These are phyloP conservation scores for Phrynocephalus versicolor DNA, from an alignment of 2,113 vertebrate genomes.

Conservation along the genomic window DNA sequence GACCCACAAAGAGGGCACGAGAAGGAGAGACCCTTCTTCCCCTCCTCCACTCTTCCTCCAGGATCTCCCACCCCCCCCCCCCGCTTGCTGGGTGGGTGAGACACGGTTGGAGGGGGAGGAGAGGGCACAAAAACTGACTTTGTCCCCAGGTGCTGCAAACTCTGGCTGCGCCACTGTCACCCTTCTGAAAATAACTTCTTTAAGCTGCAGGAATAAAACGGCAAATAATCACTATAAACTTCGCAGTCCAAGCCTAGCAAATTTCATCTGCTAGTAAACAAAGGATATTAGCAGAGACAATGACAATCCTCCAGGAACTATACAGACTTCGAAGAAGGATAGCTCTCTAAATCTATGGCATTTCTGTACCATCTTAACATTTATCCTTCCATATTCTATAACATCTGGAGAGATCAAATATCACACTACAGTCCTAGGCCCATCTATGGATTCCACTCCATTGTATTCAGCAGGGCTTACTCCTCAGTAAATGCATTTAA, in stretches of 20 bases:
- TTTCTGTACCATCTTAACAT: background rate
- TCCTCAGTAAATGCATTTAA: background rate
- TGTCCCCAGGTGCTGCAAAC: no score
- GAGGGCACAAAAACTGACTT: no score
- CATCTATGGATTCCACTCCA: background rate
- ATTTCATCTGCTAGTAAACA: background rate
- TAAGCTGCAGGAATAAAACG: slow-evolving; percentile 8
- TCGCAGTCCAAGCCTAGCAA: slow-evolving; percentile 4
- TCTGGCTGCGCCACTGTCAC: no score
- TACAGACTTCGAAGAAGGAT: background rate
- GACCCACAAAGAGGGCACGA: no score
- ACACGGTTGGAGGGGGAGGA: no score
- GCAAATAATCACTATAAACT: background rate
- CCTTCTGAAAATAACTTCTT: background rate
- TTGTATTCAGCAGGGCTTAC: background rate
- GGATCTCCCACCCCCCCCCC: no score
- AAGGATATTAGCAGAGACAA: slow-evolving; percentile 13
- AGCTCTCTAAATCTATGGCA: background rate
- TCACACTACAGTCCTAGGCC: background rate
- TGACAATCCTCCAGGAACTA: background rate
- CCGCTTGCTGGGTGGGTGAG: no score
- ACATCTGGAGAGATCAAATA: background rate
- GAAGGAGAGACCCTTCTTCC: no score
- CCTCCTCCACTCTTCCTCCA: no score
- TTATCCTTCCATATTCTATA: background rate